phyloP scores from a whole-genome alignment of 2,113 vertebrate genomes.

The Ellobius talpinus region DNA sequence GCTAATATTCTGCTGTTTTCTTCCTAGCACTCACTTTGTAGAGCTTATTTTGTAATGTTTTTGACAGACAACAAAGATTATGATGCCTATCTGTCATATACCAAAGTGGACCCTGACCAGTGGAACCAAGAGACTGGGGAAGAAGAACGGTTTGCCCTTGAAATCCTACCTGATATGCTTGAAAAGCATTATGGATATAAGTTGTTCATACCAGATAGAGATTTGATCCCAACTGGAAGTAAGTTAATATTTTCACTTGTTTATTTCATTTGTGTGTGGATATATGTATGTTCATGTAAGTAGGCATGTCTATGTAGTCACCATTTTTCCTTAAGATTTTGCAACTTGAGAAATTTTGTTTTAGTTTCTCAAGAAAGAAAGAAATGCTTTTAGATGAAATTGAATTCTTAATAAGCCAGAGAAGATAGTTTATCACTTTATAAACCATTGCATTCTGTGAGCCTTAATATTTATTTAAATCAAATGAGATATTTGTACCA shows the following conservation, averaged over 20 bases:
- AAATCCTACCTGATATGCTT: constrained; percentile 98
- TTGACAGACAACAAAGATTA: constrained; percentile 98
- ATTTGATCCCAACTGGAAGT: constrained; percentile 99
- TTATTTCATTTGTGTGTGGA: neutral
- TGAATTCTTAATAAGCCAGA: constrained; percentile 24
- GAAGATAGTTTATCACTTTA: constrained; percentile 16
- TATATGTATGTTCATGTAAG: neutral
- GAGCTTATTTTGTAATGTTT: constrained; percentile 67
- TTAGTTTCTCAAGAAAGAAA: neutral
- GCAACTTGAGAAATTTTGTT: constrained; percentile 10
- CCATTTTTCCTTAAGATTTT: constrained; percentile 46
- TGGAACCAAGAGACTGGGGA: constrained; percentile 99
- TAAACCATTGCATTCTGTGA: constrained; percentile 37
- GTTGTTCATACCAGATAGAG: constrained; percentile 98
- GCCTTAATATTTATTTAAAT: constrained; percentile 46
- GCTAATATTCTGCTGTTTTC: constrained; percentile 21
- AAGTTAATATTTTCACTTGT: constrained; percentile 84
- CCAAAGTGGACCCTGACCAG: constrained; percentile 99
- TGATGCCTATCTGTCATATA: constrained; percentile 98
- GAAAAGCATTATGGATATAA: constrained; percentile 99
- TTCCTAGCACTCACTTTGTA: constrained; percentile 36
- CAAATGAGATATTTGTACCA: constrained; percentile 15
- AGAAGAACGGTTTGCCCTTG: constrained; percentile 98
- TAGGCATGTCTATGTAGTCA: neutral
- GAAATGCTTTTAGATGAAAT: constrained; percentile 38